These are phyloP conservation scores for Myripristis murdjan DNA, from an alignment of 2,797 vertebrate species.

Conservation along the genomic window DNA sequence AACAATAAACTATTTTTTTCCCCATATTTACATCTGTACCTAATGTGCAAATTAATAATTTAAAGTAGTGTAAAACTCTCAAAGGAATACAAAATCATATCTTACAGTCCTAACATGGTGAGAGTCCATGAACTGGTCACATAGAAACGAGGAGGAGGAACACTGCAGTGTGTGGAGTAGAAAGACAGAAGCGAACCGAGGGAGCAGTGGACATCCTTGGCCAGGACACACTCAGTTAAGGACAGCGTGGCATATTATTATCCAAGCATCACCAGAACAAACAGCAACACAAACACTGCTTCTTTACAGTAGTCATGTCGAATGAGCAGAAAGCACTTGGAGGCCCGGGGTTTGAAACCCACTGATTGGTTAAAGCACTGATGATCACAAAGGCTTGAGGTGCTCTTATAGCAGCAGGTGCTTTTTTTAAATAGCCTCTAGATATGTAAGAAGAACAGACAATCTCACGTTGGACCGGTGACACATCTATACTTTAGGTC, in stretches of 20 bases:
- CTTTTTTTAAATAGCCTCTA: conserved; percentile 78
- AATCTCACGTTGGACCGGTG: conserved; percentile 73
- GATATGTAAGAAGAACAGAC: conserved; percentile 73
- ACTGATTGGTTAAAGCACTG: conserved; percentile 85
- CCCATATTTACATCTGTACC: conserved; percentile 88
- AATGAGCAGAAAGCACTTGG: conserved; percentile 82
- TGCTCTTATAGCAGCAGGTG: conserved; percentile 82
- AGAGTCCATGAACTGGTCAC: conserved; percentile 83
- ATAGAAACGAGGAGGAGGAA: conserved; percentile 81
- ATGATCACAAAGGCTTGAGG: conserved; percentile 85
- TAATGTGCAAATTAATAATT: conserved; percentile 92
- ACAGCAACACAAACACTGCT: conserved; percentile 81
- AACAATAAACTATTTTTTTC: conserved; percentile 90
- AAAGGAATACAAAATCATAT: conserved; percentile 88
- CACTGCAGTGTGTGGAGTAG: conserved; percentile 79
- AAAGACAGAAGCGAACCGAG: conserved; percentile 82
- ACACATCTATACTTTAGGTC: conserved; percentile 72
- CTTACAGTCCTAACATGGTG: conserved; percentile 85
- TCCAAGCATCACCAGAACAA: conserved; percentile 81
- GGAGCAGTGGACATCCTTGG: conserved; percentile 87
- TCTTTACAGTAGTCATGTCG: conserved; percentile 78
- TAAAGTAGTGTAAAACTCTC: conserved; percentile 87
- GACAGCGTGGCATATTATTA: conserved; percentile 80
- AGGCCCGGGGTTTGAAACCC: conserved; percentile 74
- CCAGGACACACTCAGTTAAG: conserved; percentile 83